Evolutionary conservation across 2,113 vertebrate genomes (phyloP).

Genomic region (Myrmophylax atrothorax): DNA sequence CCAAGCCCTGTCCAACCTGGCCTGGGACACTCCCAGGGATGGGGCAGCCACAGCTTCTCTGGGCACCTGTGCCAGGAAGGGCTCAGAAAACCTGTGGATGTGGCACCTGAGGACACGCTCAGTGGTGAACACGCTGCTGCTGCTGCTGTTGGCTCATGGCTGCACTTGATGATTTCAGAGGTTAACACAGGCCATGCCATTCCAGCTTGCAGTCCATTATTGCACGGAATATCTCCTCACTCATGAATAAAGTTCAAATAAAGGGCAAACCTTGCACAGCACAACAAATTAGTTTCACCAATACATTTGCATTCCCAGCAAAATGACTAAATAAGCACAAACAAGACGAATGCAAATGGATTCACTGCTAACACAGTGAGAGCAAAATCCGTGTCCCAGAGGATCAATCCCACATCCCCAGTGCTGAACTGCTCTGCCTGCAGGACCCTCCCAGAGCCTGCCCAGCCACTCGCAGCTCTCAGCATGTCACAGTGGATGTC

Average conservation of each 20-base stretch:
- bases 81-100: not conserved
- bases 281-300: not conserved
- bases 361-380: not conserved
- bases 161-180: not conserved
- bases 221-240: not conserved
- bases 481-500: not conserved
- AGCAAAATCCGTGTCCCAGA: not conserved
- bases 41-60: not conserved
- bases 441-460: not conserved
- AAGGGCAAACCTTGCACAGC: not conserved
- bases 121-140: not conserved
- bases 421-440: not conserved
- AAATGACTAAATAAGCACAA: not conserved
- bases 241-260: not conserved
- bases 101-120: not conserved
- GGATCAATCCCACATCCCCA: not conserved
- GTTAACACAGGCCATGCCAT: not conserved
- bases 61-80: not conserved
- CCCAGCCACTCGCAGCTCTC: not conserved
- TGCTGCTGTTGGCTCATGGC: not conserved
- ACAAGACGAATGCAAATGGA: not conserved
- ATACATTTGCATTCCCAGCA: not conserved
- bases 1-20: not conserved
- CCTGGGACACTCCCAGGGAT: not conserved
- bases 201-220: not conserved